These are phyloP conservation scores for Araneus ventricosus DNA, from an alignment of 1,140 invertebrate genomes.

Conservation along the genomic window DNA sequence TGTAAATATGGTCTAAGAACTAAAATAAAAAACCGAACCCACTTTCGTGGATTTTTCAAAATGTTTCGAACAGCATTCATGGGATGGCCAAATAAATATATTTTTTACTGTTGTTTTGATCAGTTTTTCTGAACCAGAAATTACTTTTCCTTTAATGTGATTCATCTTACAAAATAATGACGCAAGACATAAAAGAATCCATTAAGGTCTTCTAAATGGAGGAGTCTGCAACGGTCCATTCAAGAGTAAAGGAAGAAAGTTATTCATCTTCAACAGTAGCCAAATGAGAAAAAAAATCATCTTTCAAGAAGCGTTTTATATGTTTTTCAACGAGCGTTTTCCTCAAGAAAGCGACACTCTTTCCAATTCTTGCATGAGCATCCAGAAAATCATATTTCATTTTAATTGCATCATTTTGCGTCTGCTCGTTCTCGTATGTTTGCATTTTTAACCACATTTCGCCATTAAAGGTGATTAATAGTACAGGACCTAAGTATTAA, in stretches of 20 bases:
- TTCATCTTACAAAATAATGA: constrained; percentile 23
- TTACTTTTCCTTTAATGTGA: constrained; percentile 26
- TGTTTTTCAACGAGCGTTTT: not conserved
- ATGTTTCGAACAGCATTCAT: not conserved
- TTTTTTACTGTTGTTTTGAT: not conserved
- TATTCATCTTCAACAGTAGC: not conserved
- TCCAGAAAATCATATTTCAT: constrained; percentile 15
- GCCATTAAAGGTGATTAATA: not conserved
- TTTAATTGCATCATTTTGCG: not conserved
- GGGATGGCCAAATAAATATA: not conserved
- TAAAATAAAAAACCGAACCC: not conserved
- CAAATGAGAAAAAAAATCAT: not conserved
- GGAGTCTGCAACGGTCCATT: not conserved
- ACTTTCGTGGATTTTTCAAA: not conserved
- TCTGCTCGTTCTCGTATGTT: not conserved
- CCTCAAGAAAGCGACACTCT: not conserved
- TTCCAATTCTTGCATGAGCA: not conserved
- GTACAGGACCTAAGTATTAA: not conserved
- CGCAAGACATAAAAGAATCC: constrained; percentile 2
- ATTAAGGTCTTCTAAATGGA: not conserved
- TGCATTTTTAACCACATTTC: not conserved
- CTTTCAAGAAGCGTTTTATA: not conserved
- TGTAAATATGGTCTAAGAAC: not conserved
- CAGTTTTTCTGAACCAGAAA: not conserved
- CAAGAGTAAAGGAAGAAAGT: not conserved